Evolutionary conservation across 2,888 invertebrate genomes (phyloP).

Genomic region (Epirrhoe tristata): DNA sequence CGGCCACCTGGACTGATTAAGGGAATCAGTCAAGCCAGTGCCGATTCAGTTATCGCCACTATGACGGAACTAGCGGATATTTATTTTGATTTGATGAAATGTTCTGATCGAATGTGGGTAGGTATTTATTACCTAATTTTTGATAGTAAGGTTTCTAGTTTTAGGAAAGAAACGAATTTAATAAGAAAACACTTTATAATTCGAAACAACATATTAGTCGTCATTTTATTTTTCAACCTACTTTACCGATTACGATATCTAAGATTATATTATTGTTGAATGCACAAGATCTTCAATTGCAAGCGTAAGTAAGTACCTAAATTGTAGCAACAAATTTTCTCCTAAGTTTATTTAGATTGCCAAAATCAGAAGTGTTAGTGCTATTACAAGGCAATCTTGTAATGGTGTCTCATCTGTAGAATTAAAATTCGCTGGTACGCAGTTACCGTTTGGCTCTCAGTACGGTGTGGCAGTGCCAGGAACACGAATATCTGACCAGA

Average conservation of each 20-base stretch:
- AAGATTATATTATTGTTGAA: no score
- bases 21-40: constrained; percentile 57
- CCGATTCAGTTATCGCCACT: constrained; percentile 47
- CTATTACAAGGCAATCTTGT: constrained; percentile 40
- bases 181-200: no score
- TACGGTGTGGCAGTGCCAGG: constrained; percentile 61
- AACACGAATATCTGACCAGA: constrained; percentile 55
- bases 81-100: constrained; percentile 22
- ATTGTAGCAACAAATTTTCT: no score
- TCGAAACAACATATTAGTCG: no score
- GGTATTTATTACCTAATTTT: neutral
- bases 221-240: no score
- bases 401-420: constrained; percentile 57
- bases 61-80: constrained; percentile 34
- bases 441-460: constrained; percentile 66
- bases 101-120: neutral
- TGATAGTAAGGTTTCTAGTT: neutral
- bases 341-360: neutral
- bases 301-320: no score
- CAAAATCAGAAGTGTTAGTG: constrained; percentile 8
- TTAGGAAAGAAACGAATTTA: neutral
- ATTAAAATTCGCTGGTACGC: constrained; percentile 55
- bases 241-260: no score
- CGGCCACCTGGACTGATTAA: constrained; percentile 43
- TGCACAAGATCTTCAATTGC: no score